phyloP scores from a whole-genome alignment of 2,113 vertebrate species.

The Corynorhinus townsendii region DNA sequence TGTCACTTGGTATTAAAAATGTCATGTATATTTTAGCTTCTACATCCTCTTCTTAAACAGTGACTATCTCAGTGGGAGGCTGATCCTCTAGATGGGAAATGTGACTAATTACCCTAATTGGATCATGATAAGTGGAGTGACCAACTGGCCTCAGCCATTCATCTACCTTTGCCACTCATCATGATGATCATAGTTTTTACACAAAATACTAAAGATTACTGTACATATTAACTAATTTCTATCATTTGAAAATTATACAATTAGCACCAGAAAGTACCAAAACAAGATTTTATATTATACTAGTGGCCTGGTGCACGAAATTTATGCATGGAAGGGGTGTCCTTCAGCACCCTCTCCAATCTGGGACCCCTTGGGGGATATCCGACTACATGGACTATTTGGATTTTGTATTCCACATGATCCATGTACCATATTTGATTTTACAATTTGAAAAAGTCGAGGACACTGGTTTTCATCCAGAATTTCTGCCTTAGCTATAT shows the following conservation, averaged over 20 bases:
- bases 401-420: no score
- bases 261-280: conserved; percentile 36
- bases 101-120: conserved; percentile 45
- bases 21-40: background rate
- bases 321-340: no score
- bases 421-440: no score
- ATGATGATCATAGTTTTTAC: conserved; percentile 40
- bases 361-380: no score
- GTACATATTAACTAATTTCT: conserved; percentile 15
- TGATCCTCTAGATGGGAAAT: conserved; percentile 15
- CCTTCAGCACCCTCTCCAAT: no score
- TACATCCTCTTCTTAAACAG: background rate
- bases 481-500: no score
- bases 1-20: background rate
- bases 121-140: conserved; percentile 33
- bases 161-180: conserved; percentile 35
- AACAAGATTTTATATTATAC: background rate
- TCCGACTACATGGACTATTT: no score
- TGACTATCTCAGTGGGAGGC: conserved; percentile 16
- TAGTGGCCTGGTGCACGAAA: no score
- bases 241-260: conserved; percentile 39
- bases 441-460: no score
- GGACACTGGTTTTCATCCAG: no score
- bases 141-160: conserved; percentile 45
- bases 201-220: conserved; percentile 38